These are phyloP conservation scores for Lepidiolamprologus cunningtoni DNA, from an alignment of 2,113 vertebrate genomes.

Conservation along the genomic window DNA sequence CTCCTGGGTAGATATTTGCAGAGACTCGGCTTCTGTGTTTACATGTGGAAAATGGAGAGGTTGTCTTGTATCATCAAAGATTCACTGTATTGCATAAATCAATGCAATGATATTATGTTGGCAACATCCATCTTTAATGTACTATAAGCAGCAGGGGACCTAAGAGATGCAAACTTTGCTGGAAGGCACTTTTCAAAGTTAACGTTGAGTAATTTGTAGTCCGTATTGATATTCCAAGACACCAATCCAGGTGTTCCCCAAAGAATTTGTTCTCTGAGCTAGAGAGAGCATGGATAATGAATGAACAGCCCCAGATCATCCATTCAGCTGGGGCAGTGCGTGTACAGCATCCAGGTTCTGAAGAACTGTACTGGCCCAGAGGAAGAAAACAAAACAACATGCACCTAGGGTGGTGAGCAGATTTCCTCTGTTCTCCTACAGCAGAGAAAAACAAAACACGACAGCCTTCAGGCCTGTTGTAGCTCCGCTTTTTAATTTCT, in stretches of 20 bases:
- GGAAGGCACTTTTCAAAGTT: not conserved
- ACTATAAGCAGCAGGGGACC: not conserved
- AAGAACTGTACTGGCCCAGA: not conserved
- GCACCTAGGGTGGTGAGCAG: not conserved
- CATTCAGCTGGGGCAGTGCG: not conserved
- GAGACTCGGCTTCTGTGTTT: not conserved
- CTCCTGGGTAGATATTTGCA: not conserved
- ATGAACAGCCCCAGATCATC: not conserved
- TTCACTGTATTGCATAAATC: not conserved
- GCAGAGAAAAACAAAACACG: not conserved
- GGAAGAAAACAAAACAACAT: not conserved
- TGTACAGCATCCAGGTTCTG: not conserved
- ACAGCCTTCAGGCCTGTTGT: not conserved
- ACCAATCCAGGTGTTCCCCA: not conserved
- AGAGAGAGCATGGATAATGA: conserved; percentile 9
- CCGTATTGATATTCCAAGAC: not conserved
- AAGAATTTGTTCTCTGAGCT: not conserved
- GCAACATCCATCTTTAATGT: not conserved
- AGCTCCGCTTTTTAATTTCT: not conserved
- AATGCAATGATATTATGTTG: not conserved
- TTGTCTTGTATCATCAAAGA: not conserved
- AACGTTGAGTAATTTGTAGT: not conserved
- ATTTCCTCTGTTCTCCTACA: not conserved
- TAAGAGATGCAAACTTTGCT: not conserved
- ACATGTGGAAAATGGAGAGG: not conserved